Evolutionary conservation across 2,113 vertebrate genomes (phyloP).

Genomic region (Psettodes erumei): DNA sequence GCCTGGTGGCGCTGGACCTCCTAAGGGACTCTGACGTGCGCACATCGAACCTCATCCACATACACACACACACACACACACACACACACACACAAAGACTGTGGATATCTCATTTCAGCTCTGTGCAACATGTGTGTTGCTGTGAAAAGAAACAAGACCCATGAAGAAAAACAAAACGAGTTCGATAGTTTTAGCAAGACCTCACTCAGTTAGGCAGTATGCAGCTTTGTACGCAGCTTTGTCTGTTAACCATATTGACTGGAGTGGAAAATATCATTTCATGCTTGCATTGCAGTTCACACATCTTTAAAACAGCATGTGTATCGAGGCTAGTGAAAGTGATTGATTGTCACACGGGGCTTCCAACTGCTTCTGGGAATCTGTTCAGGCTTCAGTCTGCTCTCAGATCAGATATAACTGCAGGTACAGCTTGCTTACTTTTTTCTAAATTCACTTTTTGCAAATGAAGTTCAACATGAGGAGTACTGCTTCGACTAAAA

Average conservation of each 20-base stretch:
- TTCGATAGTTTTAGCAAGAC: neutral
- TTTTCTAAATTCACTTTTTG: neutral
- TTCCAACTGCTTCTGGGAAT: neutral
- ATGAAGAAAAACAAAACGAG: neutral
- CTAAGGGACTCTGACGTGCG: slow-evolving; percentile 58
- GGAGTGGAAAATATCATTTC: neutral
- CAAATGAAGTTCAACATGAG: neutral
- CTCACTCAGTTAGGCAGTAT: neutral
- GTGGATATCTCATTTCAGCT: slow-evolving; percentile 10
- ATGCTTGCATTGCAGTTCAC: neutral
- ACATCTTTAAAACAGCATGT: neutral
- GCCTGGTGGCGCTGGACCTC: slow-evolving; percentile 97
- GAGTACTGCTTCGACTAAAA: neutral
- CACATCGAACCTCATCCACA: neutral
- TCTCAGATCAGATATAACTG: too few relatives aligned
- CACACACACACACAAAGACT: neutral
- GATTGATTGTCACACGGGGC: neutral
- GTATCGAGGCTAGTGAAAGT: neutral
- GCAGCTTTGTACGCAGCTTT: neutral
- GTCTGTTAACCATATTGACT: slow-evolving; percentile 9
- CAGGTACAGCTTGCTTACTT: neutral
- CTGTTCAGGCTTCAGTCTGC: neutral
- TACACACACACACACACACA: neutral
- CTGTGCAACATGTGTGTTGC: neutral
- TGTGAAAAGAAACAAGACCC: slow-evolving; percentile 23